phyloP scores from a whole-genome alignment of 2,113 vertebrate species.

The Azemiops feae region DNA sequence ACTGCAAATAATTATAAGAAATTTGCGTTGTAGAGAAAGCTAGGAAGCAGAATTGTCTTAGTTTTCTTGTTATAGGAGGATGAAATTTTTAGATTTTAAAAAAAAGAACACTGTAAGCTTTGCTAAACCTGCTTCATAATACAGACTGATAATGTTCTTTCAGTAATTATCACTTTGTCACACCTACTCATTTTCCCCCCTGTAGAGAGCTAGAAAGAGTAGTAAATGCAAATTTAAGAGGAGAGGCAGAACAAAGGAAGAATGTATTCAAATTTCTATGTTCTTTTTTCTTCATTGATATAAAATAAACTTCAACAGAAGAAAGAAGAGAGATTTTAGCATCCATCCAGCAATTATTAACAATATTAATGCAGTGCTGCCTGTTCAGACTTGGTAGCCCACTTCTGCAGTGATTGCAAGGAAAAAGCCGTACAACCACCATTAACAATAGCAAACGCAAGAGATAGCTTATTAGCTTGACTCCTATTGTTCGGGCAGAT shows the following conservation, averaged over 20 bases:
- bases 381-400: neutral
- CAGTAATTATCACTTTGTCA: conserved; percentile 31
- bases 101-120: neutral
- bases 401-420: neutral
- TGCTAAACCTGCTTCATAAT: conserved; percentile 17
- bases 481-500: neutral
- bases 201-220: conserved; percentile 5
- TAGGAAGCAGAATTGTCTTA: neutral
- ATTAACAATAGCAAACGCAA: neutral
- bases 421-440: neutral
- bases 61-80: neutral
- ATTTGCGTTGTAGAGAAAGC: neutral
- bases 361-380: neutral
- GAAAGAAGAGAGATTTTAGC: neutral
- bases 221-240: conserved; percentile 32
- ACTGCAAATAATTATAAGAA: neutral
- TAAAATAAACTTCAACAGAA: neutral
- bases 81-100: neutral
- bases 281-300: neutral
- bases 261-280: neutral
- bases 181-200: conserved; percentile 19
- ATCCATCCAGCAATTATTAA: neutral
- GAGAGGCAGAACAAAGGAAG: conserved; percentile 6
- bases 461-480: neutral
- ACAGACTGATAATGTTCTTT: conserved; percentile 27